Evolutionary conservation across 2,113 vertebrate genomes (phyloP).

Genomic region (Okapia johnstoni): DNA sequence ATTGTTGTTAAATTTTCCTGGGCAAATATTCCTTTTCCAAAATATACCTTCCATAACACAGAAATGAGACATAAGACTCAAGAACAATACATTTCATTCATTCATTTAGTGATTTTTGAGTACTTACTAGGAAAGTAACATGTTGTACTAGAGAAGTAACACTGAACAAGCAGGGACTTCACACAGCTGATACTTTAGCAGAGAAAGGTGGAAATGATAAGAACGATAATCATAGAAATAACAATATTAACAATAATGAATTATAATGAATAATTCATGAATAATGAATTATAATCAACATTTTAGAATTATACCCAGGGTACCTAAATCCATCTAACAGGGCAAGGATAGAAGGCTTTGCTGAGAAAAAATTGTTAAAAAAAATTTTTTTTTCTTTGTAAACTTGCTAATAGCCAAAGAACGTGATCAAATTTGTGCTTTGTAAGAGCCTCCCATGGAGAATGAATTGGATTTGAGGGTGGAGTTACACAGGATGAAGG

Average conservation of each 20-base stretch:
- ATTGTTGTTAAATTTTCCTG: neutral
- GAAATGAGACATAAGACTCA: neutral
- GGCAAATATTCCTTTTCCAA: neutral
- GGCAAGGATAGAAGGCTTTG: neutral
- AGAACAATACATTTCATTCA: neutral
- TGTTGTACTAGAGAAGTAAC: neutral
- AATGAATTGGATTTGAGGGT: neutral
- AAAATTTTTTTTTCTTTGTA: neutral
- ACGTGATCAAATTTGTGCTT: neutral
- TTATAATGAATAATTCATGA: neutral
- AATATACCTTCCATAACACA: neutral
- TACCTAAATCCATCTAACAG: neutral
- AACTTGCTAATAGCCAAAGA: neutral
- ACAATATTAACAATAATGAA: neutral
- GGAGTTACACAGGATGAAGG: neutral
- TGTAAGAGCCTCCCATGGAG: neutral
- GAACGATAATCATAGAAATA: neutral
- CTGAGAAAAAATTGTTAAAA: neutral
- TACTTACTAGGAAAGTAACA: neutral
- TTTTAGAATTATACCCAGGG: neutral
- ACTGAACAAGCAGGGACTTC: neutral
- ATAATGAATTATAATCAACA: neutral
- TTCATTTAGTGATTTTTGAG: neutral
- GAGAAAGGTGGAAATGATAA: neutral
- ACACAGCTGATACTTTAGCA: neutral